These are phyloP conservation scores for Papilio protenor DNA, from an alignment of 2,888 invertebrate genomes.

Conservation along the genomic window DNA sequence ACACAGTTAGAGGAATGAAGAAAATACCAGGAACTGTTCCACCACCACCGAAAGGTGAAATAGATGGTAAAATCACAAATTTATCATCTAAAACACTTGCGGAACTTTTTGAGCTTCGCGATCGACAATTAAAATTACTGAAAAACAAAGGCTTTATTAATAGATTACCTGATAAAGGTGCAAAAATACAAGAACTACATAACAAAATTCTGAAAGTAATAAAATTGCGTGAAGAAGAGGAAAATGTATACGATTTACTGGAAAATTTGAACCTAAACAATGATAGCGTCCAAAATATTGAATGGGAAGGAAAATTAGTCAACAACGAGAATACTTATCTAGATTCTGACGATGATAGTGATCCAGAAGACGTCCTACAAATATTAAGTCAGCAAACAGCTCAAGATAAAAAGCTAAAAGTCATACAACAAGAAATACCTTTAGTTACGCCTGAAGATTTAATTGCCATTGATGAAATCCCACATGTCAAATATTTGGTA, in stretches of 20 bases:
- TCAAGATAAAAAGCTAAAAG: conserved; percentile 78
- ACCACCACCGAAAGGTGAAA: conserved; percentile 74
- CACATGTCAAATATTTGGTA: conserved; percentile 83
- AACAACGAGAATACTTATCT: conserved; percentile 61
- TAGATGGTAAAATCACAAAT: conserved; percentile 82
- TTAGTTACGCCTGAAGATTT: conserved; percentile 82
- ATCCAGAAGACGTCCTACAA: conserved; percentile 83
- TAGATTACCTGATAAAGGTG: conserved; percentile 85
- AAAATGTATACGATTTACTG: conserved; percentile 79
- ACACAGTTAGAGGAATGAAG: conserved; percentile 57
- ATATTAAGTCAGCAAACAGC: conserved; percentile 83
- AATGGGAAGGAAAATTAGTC: conserved; percentile 83
- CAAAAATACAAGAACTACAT: conserved; percentile 79
- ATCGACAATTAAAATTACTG: conserved; percentile 83
- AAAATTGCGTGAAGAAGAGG: conserved; percentile 77
- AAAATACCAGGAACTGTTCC: conserved; percentile 79
- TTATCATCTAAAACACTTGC: conserved; percentile 73
- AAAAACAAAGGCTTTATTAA: conserved; percentile 79
- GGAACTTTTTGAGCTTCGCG: conserved; percentile 81
- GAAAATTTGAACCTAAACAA: conserved; percentile 79
- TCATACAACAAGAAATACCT: conserved; percentile 73
- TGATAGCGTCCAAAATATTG: conserved; percentile 79
- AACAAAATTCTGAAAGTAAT: conserved; percentile 78
- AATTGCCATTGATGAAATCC: conserved; percentile 71
- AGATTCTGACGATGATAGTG: conserved; percentile 85